Conservation (phyloP, 2,888 invertebrate genomes). For the Drosophila anomalata region DNA sequence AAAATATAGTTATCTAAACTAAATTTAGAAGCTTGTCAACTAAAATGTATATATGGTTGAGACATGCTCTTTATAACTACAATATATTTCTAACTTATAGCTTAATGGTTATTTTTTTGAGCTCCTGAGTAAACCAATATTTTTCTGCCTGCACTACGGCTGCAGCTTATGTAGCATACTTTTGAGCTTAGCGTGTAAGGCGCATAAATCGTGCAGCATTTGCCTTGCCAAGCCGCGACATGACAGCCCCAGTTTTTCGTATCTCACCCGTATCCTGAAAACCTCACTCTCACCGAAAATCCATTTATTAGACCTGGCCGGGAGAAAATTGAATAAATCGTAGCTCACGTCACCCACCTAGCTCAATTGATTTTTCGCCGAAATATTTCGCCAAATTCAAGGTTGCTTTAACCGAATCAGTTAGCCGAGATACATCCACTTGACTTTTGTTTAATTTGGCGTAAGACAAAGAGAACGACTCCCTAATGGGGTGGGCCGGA, state of each 20-base stretch:
- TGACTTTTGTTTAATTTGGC: slow-evolving; percentile 69
- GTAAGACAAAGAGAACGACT: slow-evolving; percentile 43
- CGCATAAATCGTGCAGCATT: slow-evolving; percentile 74
- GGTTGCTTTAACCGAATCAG: slow-evolving; percentile 54
- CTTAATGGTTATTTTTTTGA: no score
- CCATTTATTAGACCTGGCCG: slow-evolving; percentile 74
- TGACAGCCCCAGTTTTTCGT: slow-evolving; percentile 29
- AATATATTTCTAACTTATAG: no score
- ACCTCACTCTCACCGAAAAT: slow-evolving; percentile 38
- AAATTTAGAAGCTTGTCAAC: not conserved
- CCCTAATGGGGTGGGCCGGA: not conserved
- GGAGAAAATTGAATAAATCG: slow-evolving; percentile 74
- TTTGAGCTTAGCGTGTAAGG: slow-evolving; percentile 76
- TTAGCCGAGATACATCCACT: slow-evolving; percentile 25
- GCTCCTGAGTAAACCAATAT: not conserved
- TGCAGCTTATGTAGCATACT: slow-evolving; percentile 73
- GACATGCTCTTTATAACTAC: no score
- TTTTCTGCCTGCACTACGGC: slow-evolving; percentile 23
- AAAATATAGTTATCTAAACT: not conserved
- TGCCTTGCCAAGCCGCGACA: slow-evolving; percentile 52
- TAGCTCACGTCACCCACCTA: slow-evolving; percentile 50
- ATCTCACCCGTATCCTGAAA: not conserved
- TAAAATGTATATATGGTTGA: not conserved
- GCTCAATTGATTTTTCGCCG: slow-evolving; percentile 69
- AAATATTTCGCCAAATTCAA: slow-evolving; percentile 41